Conservation (phyloP, 2,888 invertebrate species). For the Eupeodes latifasciatus region DNA sequence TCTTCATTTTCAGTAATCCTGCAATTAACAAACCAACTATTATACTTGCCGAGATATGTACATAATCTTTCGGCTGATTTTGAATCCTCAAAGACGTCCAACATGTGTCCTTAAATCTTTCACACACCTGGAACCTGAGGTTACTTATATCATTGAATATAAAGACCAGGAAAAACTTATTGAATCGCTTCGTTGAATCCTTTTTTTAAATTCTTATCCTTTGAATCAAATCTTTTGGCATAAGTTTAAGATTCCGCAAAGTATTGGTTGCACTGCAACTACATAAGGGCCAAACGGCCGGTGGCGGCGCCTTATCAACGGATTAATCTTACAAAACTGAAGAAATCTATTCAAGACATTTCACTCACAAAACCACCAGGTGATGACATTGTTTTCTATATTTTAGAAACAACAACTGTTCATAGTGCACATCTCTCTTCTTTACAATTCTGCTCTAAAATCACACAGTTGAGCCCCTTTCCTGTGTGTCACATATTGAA, state of each 20-base stretch:
- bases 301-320: conserved; percentile 63
- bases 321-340: conserved; percentile 61
- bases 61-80: conserved; percentile 10
- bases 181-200: conserved; percentile 40
- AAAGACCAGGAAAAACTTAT: not conserved
- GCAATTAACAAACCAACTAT: conserved; percentile 31
- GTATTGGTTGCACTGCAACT: not conserved
- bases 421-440: conserved; percentile 46
- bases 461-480: conserved; percentile 20
- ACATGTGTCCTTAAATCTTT: conserved; percentile 26
- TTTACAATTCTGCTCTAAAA: not conserved
- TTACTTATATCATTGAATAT: not conserved
- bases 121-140: conserved; percentile 40
- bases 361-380: conserved; percentile 52
- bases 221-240: conserved; percentile 38
- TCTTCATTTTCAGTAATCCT: conserved; percentile 2
- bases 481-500: conserved; percentile 37
- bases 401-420: conserved; percentile 4
- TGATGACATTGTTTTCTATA: conserved; percentile 60
- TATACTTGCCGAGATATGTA: not conserved
- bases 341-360: not conserved
- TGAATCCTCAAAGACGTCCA: not conserved
- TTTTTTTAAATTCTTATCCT: conserved; percentile 49
- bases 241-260: conserved; percentile 51
- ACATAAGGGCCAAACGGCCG: not conserved